Conservation (phyloP, 2,888 invertebrate genomes). For the Dynastes grantii region DNA sequence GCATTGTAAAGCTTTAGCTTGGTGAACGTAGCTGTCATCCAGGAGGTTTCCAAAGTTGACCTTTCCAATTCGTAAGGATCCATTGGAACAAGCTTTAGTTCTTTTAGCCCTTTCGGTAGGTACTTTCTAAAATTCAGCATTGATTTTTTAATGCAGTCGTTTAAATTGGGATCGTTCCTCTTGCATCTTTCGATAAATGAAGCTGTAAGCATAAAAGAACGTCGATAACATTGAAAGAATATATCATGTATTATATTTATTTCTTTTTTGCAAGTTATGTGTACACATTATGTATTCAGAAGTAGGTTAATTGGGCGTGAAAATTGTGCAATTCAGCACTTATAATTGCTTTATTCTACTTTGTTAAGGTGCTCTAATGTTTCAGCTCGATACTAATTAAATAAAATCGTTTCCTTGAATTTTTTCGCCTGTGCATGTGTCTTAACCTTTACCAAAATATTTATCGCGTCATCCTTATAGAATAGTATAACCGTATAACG, state of each 20-base stretch:
- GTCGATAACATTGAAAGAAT: neutral
- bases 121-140: slow-evolving; percentile 67
- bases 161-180: slow-evolving; percentile 68
- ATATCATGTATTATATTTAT: neutral
- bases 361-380: too few species aligned
- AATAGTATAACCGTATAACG: too few species aligned
- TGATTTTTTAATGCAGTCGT: slow-evolving; percentile 69
- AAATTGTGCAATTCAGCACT: too few species aligned
- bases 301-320: too few species aligned
- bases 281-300: too few species aligned
- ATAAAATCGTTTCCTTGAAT: too few species aligned
- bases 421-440: too few species aligned
- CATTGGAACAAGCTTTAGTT: slow-evolving; percentile 68
- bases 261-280: too few species aligned
- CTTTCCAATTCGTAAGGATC: slow-evolving; percentile 69
- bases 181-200: slow-evolving; percentile 68
- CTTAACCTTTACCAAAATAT: too few species aligned
- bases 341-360: too few species aligned
- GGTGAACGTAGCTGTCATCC: neutral
- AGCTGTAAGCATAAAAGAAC: slow-evolving; percentile 61
- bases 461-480: too few species aligned
- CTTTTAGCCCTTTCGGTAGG: slow-evolving; percentile 68
- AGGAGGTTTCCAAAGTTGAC: slow-evolving; percentile 63
- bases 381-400: too few species aligned
- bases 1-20: slow-evolving; percentile 71